A percentile compares a stretch with the other conserved stretches of the same genome.
Evolutionary conservation across 2,797 vertebrate species (phyloP).

Genomic region (Pantherophis alleghaniensis): DNA sequence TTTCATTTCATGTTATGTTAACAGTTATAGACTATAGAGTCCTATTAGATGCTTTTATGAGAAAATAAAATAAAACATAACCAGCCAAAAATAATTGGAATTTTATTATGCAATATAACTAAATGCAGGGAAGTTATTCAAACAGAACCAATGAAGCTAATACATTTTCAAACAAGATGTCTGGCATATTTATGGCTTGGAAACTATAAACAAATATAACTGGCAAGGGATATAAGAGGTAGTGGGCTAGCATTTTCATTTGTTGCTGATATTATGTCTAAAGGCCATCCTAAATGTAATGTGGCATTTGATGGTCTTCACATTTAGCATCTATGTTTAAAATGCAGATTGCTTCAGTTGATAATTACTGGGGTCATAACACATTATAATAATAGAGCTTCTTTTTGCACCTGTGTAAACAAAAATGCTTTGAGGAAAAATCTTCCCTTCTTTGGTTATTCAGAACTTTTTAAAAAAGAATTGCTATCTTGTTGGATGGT

Average conservation of each 20-base stretch:
- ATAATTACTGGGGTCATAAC: background rate
- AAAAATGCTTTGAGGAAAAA: background rate
- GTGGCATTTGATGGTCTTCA: background rate
- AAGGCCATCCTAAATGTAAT: background rate
- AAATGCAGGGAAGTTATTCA: background rate
- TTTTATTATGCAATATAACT: background rate
- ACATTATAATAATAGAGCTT: background rate
- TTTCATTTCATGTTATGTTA: background rate
- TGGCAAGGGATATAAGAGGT: background rate
- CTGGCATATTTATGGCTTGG: background rate
- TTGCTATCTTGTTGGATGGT: background rate
- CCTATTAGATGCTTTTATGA: background rate
- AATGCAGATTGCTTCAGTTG: background rate
- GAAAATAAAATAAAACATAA: background rate
- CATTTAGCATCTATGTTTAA: background rate
- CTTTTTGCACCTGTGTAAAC: background rate
- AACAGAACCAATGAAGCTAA: background rate
- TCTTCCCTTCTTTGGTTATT: background rate
- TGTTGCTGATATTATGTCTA: background rate
- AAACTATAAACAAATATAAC: background rate
- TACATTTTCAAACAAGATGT: background rate
- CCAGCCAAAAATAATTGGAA: background rate
- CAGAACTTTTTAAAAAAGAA: background rate
- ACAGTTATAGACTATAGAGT: background rate
- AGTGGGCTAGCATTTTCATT: background rate